A percentile compares a stretch with the other conserved stretches of the same genome.
Conservation (phyloP, 1,140 invertebrate species). For the Lamellibrachia luymesi region DNA sequence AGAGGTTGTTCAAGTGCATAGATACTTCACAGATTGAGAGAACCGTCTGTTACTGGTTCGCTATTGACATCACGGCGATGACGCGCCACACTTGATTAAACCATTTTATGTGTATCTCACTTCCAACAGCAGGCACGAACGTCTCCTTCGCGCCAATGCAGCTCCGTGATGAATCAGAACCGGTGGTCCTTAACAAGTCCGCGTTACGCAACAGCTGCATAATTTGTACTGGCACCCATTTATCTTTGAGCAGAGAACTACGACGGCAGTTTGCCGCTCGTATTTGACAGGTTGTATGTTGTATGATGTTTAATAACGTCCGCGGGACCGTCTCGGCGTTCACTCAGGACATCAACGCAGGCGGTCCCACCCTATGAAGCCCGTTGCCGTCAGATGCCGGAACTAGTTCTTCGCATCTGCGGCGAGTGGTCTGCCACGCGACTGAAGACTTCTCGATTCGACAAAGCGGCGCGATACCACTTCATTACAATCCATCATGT, state of each 20-base stretch:
- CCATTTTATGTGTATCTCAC: not conserved
- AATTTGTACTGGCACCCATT: not conserved
- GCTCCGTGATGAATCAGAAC: not conserved
- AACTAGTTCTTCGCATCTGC: not conserved
- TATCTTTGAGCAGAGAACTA: not conserved
- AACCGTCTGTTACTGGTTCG: not conserved
- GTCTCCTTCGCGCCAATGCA: not conserved
- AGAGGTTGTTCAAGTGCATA: too few relatives aligned
- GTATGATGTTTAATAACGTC: not conserved
- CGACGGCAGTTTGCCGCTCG: not conserved
- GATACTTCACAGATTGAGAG: too few relatives aligned
- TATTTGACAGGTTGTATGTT: not conserved
- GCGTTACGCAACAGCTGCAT: not conserved
- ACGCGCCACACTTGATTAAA: not conserved
- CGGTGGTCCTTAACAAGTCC: not conserved
- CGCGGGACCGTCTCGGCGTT: not conserved
- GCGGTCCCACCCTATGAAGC: not conserved
- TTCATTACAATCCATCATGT: conserved; percentile 1
- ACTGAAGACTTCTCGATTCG: not conserved
- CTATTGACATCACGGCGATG: not conserved
- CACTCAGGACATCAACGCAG: not conserved
- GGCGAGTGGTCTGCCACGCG: not conserved
- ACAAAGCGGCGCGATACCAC: not conserved
- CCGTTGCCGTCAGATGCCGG: not conserved
- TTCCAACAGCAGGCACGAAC: not conserved